Percentiles rank a stretch among this genome's conserved stretches.
Conservation (phyloP, 2,888 invertebrate genomes). For the Drosophila picticornis region DNA sequence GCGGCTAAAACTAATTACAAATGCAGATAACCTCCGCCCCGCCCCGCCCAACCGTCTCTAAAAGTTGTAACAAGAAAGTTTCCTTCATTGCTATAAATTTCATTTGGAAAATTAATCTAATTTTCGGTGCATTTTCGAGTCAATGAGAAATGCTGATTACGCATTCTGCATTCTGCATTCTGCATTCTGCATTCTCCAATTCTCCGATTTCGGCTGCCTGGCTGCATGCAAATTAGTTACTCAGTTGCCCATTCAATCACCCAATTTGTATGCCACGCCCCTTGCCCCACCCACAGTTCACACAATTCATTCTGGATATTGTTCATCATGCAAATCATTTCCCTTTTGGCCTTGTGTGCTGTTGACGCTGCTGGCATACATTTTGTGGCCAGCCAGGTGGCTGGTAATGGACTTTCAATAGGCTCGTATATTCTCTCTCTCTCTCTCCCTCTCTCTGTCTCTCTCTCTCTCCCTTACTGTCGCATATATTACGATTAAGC, state of each 20-base stretch:
- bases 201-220: conserved; percentile 22
- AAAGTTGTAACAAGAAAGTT: conserved; percentile 45
- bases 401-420: conserved; percentile 63
- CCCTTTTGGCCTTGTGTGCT: conserved; percentile 28
- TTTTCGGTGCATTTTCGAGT: conserved; percentile 57
- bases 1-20: conserved; percentile 77
- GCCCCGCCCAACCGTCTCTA: neutral
- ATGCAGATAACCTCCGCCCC: conserved; percentile 41
- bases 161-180: conserved; percentile 53
- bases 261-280: conserved; percentile 29
- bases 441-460: neutral
- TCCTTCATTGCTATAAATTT: conserved; percentile 56
- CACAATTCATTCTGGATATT: conserved; percentile 43
- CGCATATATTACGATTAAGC: conserved; percentile 15
- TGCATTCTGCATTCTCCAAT: conserved; percentile 20
- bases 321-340: conserved; percentile 62
- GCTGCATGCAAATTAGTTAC: conserved; percentile 70
- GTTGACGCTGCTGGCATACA: conserved; percentile 32
- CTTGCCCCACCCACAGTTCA: neutral
- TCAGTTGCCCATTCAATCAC: conserved; percentile 14
- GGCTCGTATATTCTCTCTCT: conserved; percentile 25
- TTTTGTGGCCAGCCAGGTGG: conserved; percentile 63
- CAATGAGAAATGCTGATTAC: conserved; percentile 78
- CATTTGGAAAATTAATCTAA: conserved; percentile 78
- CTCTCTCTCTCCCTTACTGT: neutral